phyloP scores from a whole-genome alignment of 2,113 vertebrate genomes.

The Hippolais icterina region DNA sequence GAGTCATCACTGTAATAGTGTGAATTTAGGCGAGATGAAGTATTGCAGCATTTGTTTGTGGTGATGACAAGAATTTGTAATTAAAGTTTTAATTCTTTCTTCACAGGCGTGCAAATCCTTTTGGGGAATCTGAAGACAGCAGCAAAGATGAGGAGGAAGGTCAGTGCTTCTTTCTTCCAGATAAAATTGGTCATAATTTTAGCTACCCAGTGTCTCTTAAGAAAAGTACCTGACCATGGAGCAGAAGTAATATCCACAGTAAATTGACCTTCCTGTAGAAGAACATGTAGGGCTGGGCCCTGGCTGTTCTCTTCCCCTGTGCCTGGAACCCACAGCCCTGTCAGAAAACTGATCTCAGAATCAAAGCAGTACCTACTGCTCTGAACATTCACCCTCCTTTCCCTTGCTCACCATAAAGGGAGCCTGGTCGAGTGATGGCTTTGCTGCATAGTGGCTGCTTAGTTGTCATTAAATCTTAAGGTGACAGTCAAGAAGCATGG shows the following conservation, averaged over 20 bases:
- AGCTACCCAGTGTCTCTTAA: not conserved
- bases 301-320: not conserved
- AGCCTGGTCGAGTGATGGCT: not conserved
- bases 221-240: not conserved
- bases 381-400: not conserved
- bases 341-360: not conserved
- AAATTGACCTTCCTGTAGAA: not conserved
- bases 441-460: not conserved
- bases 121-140: constrained; percentile 90
- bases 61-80: not conserved
- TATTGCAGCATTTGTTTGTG: not conserved
- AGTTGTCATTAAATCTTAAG: not conserved
- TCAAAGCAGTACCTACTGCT: not conserved
- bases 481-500: not conserved
- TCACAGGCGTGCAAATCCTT: constrained; percentile 91
- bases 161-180: constrained; percentile 53
- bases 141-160: constrained; percentile 82
- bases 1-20: not conserved
- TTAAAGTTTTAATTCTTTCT: not conserved
- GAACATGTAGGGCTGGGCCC: not conserved
- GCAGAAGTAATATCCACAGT: not conserved
- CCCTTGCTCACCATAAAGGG: not conserved
- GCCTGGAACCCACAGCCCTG: not conserved
- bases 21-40: not conserved
- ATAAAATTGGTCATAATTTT: not conserved